Evolutionary conservation across 2,888 invertebrate genomes (phyloP), one percentile per base, ranked within the genome.

Genomic region (Balanococcus diminutus): DNA sequence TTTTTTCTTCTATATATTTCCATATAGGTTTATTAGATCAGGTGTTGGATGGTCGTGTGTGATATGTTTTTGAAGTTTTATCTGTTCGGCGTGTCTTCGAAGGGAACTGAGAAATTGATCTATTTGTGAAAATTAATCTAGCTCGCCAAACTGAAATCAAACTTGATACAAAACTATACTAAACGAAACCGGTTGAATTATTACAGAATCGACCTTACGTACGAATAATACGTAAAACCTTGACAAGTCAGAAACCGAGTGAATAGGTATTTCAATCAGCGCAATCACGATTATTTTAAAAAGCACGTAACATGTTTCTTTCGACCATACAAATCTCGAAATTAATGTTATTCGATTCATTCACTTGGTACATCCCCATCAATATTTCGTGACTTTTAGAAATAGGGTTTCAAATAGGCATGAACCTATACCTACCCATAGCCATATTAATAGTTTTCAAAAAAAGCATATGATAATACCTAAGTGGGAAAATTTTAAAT

Each of bases 1-100:
- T 39, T 82, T 87, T 19, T 79, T 86, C 25, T 28, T 67, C 28
- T 3, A 3, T 67, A 28, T 25, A 11, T 67, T 28, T 75, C n/a
- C 6, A 75, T 36, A 16, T 16, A 25, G 14, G 72, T 42, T 14
- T 42, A 11, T 11, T n/a, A n/a, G n/a, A n/a, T n/a, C n/a, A 32
- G 67, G 25, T 14, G 67, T 9, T 22, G 2, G 19, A 6, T 46
- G 46, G 61, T 67, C 11, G 22, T 28, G 9, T 67, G 51, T 51
- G 8, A 36, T 36, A 6, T 36, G 36, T 4, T 4, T 36, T 4
- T 6, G 36, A 36, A n/a, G 42, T 42, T 42, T 42, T 42, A 14
- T 42, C 14, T 14, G 42, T 3, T 16, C 16, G 16, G 8, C 3
- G 36, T 36, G 36, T 14, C 14, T 3, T 16, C 16, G 16, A 36